Conservation (phyloP, 2,113 vertebrate genomes). For the Cheirogaleus medius region DNA sequence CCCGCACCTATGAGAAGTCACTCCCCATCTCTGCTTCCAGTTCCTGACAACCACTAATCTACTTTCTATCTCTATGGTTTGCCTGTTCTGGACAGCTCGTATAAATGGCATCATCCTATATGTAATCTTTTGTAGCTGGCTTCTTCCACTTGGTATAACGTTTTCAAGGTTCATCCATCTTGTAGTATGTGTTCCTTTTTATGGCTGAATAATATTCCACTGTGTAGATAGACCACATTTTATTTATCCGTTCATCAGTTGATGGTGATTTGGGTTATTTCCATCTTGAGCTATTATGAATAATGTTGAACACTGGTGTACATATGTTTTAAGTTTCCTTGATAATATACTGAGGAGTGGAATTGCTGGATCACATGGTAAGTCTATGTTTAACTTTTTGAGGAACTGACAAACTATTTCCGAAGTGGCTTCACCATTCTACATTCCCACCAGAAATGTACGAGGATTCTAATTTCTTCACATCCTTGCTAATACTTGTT, state of each 20-base stretch:
- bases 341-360: background rate
- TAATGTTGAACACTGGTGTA: background rate
- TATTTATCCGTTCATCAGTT: background rate
- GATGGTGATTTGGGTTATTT: background rate
- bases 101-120: background rate
- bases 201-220: background rate
- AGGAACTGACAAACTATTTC: background rate
- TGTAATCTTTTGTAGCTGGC: background rate
- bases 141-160: background rate
- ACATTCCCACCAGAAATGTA: background rate
- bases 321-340: background rate
- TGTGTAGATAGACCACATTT: background rate
- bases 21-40: background rate
- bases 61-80: background rate
- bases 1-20: background rate
- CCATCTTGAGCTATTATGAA: background rate
- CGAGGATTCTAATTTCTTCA: background rate
- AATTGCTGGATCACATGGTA: background rate
- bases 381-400: background rate
- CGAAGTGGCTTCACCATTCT: background rate
- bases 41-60: background rate
- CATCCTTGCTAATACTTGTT: background rate
- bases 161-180: background rate
- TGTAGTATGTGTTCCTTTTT: background rate
- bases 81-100: background rate